Evolutionary conservation across 2,797 vertebrate genomes (phyloP).

Genomic region (Macropus fuliginosus): DNA sequence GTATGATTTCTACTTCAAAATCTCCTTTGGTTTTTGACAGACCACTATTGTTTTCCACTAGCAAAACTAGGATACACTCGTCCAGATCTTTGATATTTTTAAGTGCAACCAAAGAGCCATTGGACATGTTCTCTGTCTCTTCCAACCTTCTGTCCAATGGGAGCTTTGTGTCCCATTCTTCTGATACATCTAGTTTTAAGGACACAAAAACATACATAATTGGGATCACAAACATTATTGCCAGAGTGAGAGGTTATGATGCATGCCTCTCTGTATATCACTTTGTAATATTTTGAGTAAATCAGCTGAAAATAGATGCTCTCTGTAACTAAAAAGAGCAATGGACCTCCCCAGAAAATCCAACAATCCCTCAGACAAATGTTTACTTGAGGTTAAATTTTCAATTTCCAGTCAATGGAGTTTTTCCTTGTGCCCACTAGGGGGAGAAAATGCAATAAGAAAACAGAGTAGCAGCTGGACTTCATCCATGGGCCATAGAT

Average conservation of each 20-base stretch:
- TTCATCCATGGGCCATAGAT: neutral
- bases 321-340: slow-evolving; percentile 32
- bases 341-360: neutral
- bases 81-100: slow-evolving; percentile 78
- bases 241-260: slow-evolving; percentile 14
- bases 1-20: slow-evolving; percentile 85
- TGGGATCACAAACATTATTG: neutral
- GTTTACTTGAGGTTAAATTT: neutral
- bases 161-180: slow-evolving; percentile 70
- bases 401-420: neutral
- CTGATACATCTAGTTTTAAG: slow-evolving; percentile 75
- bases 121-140: slow-evolving; percentile 1
- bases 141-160: slow-evolving; percentile 44
- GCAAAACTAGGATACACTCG: slow-evolving; percentile 66
- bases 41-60: slow-evolving; percentile 84
- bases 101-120: slow-evolving; percentile 62
- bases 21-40: slow-evolving; percentile 75
- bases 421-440: neutral
- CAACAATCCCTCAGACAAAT: neutral
- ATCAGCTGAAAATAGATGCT: slow-evolving; percentile 1
- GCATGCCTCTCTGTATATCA: neutral
- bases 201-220: slow-evolving; percentile 35
- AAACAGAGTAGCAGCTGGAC: neutral
- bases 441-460: neutral
- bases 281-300: neutral